phyloP scores from a whole-genome alignment of 2,888 invertebrate genomes.

The Incurvaria masculella region DNA sequence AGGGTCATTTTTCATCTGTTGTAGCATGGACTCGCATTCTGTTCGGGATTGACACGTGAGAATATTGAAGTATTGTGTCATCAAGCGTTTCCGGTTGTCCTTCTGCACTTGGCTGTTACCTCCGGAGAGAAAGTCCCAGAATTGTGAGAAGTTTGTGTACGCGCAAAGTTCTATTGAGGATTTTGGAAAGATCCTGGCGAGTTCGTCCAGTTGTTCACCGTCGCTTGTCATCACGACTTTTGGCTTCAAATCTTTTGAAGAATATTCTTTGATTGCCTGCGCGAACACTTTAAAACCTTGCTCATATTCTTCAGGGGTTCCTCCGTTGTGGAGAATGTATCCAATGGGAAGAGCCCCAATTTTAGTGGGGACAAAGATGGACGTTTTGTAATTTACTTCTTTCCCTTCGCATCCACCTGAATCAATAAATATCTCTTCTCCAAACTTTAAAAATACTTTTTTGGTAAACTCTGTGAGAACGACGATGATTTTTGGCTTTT shows the following conservation, averaged over 20 bases:
- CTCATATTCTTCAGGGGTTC: conserved; percentile 16
- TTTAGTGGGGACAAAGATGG: conserved; percentile 20
- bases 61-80: not conserved
- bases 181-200: not conserved
- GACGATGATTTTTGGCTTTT: conserved; percentile 14
- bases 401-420: conserved; percentile 19
- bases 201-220: conserved; percentile 5
- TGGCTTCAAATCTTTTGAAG: conserved; percentile 19
- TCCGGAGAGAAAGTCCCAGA: not conserved
- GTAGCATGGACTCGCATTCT: not conserved
- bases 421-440: conserved; percentile 16
- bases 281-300: conserved; percentile 20
- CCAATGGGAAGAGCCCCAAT: conserved; percentile 24
- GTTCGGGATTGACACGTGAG: not conserved
- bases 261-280: conserved; percentile 16
- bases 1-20: not conserved
- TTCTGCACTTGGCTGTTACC: not conserved
- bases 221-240: conserved; percentile 19
- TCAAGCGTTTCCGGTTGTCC: not conserved
- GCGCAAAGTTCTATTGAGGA: not conserved
- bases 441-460: conserved; percentile 16
- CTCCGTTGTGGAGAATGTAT: conserved; percentile 20
- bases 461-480: conserved; percentile 25
- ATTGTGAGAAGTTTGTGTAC: not conserved
- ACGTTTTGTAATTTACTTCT: conserved; percentile 17